Evolutionary conservation across 2,888 invertebrate genomes (phyloP).

Genomic region (Miltochrista miniata): DNA sequence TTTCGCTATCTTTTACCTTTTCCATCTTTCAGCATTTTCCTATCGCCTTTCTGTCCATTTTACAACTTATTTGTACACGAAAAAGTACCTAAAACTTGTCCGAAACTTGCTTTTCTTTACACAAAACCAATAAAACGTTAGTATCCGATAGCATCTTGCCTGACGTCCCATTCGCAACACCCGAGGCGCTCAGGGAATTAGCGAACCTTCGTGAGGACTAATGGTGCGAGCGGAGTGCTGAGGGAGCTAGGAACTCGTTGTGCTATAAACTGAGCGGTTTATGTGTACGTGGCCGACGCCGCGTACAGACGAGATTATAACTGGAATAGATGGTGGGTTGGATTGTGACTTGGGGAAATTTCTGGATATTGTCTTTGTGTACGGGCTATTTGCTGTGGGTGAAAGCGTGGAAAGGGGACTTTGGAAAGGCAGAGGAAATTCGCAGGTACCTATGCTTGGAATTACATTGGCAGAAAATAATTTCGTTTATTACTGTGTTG

Average conservation of each 20-base stretch:
- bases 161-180: conserved; percentile 27
- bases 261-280: conserved; percentile 34
- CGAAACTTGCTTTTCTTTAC: conserved; percentile 1
- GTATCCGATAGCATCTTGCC: conserved; percentile 24
- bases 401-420: not conserved
- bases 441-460: too few species aligned
- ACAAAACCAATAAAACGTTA: conserved; percentile 15
- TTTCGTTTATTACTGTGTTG: too few species aligned
- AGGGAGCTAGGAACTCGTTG: conserved; percentile 30
- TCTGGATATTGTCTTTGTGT: not conserved
- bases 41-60: too few species aligned
- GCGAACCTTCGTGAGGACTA: conserved; percentile 36
- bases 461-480: too few species aligned
- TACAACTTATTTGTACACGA: too few species aligned
- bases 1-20: too few species aligned
- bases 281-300: conserved; percentile 27
- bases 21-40: too few species aligned
- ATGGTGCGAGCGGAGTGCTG: conserved; percentile 18
- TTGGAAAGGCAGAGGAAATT: too few species aligned
- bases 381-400: not conserved
- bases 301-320: conserved; percentile 27
- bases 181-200: conserved; percentile 37
- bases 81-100: too few species aligned
- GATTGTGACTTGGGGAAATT: conserved; percentile 2
- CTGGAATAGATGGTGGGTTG: conserved; percentile 31